Base-by-base conservation (phyloP, 2,797 vertebrate genomes). In the Ibycter americanus region DNA sequence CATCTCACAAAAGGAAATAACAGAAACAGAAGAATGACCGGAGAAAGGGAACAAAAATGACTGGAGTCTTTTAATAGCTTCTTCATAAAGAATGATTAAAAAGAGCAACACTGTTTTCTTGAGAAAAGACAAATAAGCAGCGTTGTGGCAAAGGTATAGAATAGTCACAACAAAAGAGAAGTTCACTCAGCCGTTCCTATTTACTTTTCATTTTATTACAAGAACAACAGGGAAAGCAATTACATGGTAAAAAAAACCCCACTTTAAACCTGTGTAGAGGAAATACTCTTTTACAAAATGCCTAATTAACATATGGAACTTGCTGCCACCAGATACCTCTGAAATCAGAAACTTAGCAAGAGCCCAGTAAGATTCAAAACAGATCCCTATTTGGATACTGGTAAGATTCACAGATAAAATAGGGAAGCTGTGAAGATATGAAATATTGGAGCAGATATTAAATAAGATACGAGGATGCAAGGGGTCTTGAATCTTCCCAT, bases 31-130 rank as follows among this genome's bases (percentile, higher is more conserved):
- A 93, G 89, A 94, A 89, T 96, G 96, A 79, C 91, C 67, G 1
- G 80, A 83, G 91, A 96, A 96, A 88, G 42, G 46, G 85, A 95
- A 94, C 68, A 66, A 87, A 91, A 95, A 92, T 82, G 62, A 94
- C 95, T 93, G 61, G 42, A 93, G 85, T 63, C 55, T 89, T 97
- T 97, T 96, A 97, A 94, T 90, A 82, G 87, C 66, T 91, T 82
- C 59, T 93, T 97, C 83, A 82, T 95, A 93, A 96, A 80, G 91
- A 89, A 62, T 93, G 85, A 96, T 98, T 96, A 93, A 97, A 95
- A 96, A 81, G 82, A 95, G 74, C 91, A 96, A 72, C 90, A 40
- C 66, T 77, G 29, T 93, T 96, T 97, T 89, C 89, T 87, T 82
- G 78, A 91, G 93, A 83, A 90, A 76, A 96, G 87, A 89, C 92